phyloP scores from a whole-genome alignment of 2,797 vertebrate species.

The Echeneis naucrates region DNA sequence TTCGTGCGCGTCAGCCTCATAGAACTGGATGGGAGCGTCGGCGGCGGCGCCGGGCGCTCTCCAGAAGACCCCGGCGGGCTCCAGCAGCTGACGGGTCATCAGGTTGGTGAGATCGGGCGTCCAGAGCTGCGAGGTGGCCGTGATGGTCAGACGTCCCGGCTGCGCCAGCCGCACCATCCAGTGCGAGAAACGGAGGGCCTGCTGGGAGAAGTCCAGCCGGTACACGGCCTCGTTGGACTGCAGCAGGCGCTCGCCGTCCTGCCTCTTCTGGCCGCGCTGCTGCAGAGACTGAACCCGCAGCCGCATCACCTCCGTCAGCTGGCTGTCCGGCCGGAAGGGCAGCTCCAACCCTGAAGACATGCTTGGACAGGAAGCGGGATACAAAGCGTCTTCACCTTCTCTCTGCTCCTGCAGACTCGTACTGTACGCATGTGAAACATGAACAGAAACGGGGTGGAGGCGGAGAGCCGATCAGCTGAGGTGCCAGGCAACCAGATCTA shows the following conservation, averaged over 20 bases:
- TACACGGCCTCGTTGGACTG: constrained; percentile 87
- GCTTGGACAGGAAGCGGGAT: constrained; percentile 7
- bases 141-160: constrained; percentile 86
- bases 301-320: constrained; percentile 90
- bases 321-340: constrained; percentile 81
- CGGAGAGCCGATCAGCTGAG: constrained; percentile 37
- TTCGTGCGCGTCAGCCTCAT: constrained; percentile 90
- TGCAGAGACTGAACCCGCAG: constrained; percentile 90
- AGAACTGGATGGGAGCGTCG: constrained; percentile 72
- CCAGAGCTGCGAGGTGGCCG: constrained; percentile 94
- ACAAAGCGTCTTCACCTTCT: constrained; percentile 17
- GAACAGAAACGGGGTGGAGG: constrained; percentile 31
- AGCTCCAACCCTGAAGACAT: constrained; percentile 81
- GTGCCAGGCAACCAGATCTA: constrained; percentile 65
- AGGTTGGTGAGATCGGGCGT: constrained; percentile 95
- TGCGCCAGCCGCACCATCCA: constrained; percentile 86
- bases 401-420: constrained; percentile 3
- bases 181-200: constrained; percentile 83
- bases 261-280: constrained; percentile 86
- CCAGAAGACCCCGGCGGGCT: constrained; percentile 91
- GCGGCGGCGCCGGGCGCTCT: constrained; percentile 62
- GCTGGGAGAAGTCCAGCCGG: constrained; percentile 89
- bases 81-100: constrained; percentile 94
- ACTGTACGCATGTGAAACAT: constrained; percentile 2
- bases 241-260: constrained; percentile 92